Evolutionary conservation across 2,113 vertebrate species (phyloP).

Genomic region (Pseudorhombus dupliciocellatus): DNA sequence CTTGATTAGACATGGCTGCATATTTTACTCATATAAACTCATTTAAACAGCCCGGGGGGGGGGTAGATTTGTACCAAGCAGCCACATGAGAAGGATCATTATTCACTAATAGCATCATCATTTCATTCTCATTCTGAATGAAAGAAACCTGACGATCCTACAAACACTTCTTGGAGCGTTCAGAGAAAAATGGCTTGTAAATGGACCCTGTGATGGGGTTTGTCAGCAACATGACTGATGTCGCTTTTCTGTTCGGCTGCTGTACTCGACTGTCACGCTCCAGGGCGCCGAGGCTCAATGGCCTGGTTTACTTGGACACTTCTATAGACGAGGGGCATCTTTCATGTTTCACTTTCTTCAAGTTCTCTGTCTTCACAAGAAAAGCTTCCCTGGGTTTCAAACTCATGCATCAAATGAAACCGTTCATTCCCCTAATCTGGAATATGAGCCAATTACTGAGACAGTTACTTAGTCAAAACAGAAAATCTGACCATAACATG

Average conservation of each 20-base stretch:
- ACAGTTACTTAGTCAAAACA: not conserved
- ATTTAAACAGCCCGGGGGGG: not conserved
- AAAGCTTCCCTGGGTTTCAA: not conserved
- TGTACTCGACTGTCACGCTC: not conserved
- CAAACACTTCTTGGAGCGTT: not conserved
- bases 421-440: not conserved
- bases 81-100: slow-evolving; percentile 25
- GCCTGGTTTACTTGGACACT: not conserved
- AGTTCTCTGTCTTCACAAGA: not conserved
- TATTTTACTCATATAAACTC: slow-evolving; percentile 2
- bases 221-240: not conserved
- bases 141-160: not conserved
- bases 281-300: not conserved
- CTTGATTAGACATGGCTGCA: slow-evolving; percentile 4
- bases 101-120: slow-evolving; percentile 2
- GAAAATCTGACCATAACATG: not conserved
- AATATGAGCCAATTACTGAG: not conserved
- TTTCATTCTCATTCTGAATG: not conserved
- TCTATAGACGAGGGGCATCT: not conserved
- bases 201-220: not conserved
- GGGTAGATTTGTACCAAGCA: not conserved
- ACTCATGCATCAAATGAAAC: not conserved
- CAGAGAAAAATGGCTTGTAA: not conserved
- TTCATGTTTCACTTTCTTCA: not conserved
- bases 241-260: not conserved